Conservation (phyloP, 2,797 vertebrate species). For the Phyllotis vaccarum region DNA sequence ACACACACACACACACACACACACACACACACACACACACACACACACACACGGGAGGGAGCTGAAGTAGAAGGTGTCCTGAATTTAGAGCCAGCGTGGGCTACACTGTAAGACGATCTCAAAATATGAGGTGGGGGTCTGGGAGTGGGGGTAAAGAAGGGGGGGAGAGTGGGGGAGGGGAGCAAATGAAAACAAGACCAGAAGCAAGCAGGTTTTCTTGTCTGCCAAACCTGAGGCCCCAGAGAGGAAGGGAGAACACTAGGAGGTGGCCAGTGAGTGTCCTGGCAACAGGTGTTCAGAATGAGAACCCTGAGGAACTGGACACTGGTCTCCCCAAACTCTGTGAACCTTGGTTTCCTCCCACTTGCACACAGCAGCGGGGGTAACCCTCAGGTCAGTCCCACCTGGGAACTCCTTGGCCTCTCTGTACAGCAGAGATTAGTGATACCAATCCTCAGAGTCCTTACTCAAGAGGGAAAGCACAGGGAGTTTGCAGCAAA, state of each 20-base stretch:
- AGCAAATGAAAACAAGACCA: neutral
- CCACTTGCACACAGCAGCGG: neutral
- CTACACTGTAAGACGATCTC: neutral
- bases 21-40: too few species aligned
- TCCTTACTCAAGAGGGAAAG: constrained; percentile 66
- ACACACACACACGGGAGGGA: too few species aligned
- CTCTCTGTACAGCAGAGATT: constrained; percentile 39
- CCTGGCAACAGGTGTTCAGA: neutral
- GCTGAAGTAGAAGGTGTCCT: neutral
- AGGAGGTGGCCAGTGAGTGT: neutral
- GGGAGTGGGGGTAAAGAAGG: neutral
- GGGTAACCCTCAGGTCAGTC: neutral
- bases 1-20: too few species aligned
- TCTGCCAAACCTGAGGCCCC: constrained; percentile 18
- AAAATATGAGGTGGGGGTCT: neutral
- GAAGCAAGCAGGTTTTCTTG: neutral
- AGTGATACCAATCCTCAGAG: constrained; percentile 31
- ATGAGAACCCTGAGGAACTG: neutral
- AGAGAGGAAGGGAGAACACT: neutral
- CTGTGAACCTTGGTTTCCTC: constrained; percentile 44
- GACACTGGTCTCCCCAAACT: neutral
- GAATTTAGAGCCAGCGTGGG: neutral
- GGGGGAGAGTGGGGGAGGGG: neutral
- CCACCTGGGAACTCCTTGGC: constrained; percentile 29
- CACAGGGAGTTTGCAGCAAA: constrained; percentile 33